Conservation (phyloP, 2,113 vertebrate genomes). For the Anoplopoma fimbria region DNA sequence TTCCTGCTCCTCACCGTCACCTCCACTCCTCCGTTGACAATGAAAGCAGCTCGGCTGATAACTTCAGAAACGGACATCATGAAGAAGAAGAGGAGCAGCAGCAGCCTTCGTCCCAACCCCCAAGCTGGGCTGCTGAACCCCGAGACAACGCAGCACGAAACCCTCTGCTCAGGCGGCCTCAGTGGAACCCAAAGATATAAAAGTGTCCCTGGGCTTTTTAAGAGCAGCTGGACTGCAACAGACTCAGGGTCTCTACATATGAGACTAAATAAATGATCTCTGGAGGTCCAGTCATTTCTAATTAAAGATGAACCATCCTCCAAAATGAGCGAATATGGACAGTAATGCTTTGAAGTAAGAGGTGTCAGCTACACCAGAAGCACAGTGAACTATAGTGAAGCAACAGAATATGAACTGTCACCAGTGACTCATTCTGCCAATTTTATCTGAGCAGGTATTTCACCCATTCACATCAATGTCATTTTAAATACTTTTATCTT, state of each 20-base stretch:
- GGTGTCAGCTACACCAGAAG: neutral
- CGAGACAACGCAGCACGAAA: conserved; percentile 45
- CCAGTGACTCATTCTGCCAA: neutral
- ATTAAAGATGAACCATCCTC: neutral
- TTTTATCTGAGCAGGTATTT: neutral
- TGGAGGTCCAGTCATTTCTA: conserved; percentile 10
- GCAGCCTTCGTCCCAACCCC: conserved; percentile 3
- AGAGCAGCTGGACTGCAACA: conserved; percentile 34
- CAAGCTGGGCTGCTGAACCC: conserved; percentile 66
- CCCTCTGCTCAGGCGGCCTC: conserved; percentile 75
- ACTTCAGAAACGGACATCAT: conserved; percentile 15
- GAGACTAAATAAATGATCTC: neutral
- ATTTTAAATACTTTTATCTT: conserved; percentile 19
- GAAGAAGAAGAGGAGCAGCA: conserved; percentile 17
- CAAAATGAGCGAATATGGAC: conserved; percentile 17
- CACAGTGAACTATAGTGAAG: neutral
- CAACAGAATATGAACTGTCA: neutral
- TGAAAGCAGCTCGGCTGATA: conserved; percentile 7
- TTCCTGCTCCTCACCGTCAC: conserved; percentile 20
- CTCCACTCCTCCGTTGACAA: neutral
- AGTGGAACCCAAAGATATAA: conserved; percentile 72
- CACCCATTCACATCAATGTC: neutral
- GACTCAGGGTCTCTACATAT: neutral
- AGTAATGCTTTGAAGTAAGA: neutral
- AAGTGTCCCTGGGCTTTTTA: neutral